A percentile compares a stretch with the other conserved stretches of the same genome.
Evolutionary conservation across 1,140 invertebrate genomes (phyloP).

Genomic region (Leptinotarsa defecta): DNA sequence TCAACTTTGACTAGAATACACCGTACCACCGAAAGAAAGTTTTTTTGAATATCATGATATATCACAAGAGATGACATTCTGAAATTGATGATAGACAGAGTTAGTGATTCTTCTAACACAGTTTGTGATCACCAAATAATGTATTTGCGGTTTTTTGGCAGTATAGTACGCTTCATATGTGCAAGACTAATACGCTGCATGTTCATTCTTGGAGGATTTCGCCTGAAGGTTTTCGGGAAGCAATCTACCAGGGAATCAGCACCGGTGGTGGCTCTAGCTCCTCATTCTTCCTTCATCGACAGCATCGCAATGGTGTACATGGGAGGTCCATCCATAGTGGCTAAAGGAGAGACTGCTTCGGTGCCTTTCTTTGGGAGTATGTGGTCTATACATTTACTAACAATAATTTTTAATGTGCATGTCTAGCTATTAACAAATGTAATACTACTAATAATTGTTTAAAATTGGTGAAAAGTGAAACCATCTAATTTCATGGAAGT

Average conservation of each 20-base stretch:
- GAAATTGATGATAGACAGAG: too few species aligned
- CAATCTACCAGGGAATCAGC: constrained; percentile 64
- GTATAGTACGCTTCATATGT: constrained; percentile 61
- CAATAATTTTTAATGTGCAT: neutral
- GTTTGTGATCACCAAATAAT: neutral
- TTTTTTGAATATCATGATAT: too few species aligned
- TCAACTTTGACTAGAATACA: too few species aligned
- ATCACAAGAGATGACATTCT: too few species aligned
- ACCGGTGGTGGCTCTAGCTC: constrained; percentile 84
- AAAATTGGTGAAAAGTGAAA: too few species aligned
- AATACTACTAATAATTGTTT: too few species aligned
- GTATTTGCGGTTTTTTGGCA: constrained; percentile 44
- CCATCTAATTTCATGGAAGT: too few species aligned
- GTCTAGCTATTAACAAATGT: too few species aligned
- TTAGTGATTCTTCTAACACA: too few species aligned
- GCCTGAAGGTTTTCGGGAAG: constrained; percentile 72
- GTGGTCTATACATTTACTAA: constrained; percentile 47
- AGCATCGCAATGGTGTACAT: constrained; percentile 80
- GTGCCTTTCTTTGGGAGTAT: constrained; percentile 89
- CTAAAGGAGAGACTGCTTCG: constrained; percentile 77
- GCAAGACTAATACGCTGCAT: constrained; percentile 71
- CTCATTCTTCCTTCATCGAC: constrained; percentile 91
- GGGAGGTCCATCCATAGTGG: constrained; percentile 84
- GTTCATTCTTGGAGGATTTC: constrained; percentile 81
- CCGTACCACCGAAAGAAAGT: too few species aligned